A percentile compares a stretch with the other conserved stretches of the same genome.
phyloP scores from a whole-genome alignment of 2,113 vertebrate genomes.

The Gadus chalcogrammus region DNA sequence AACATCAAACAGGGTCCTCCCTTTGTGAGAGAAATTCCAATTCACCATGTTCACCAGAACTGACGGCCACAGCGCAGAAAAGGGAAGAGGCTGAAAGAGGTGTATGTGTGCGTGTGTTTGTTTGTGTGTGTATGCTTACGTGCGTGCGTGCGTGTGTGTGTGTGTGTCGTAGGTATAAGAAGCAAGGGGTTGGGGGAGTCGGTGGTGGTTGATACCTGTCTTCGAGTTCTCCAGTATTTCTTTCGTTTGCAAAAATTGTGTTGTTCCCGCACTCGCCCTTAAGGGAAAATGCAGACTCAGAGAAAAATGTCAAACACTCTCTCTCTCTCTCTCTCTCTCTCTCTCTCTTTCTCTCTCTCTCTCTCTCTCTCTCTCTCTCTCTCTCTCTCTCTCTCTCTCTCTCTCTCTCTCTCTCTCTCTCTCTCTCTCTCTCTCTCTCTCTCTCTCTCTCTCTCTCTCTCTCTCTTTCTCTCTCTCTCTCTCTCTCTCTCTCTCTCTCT shows the following conservation, averaged over 20 bases:
- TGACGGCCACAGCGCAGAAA: not conserved
- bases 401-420: not conserved
- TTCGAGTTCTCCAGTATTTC: slow-evolving; percentile 9
- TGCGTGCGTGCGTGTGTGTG: not conserved
- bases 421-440: not conserved
- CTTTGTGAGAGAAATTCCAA: not conserved
- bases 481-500: not conserved
- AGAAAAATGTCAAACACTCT: slow-evolving; percentile 10
- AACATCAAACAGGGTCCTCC: not conserved
- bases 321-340: not conserved
- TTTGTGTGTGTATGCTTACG: not conserved
- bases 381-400: not conserved
- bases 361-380: not conserved
- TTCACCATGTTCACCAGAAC: not conserved
- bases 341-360: not conserved
- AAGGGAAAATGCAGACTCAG: slow-evolving; percentile 31
- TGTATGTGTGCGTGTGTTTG: not conserved
- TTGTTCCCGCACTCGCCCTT: slow-evolving; percentile 26
- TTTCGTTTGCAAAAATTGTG: slow-evolving; percentile 14
- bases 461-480: not conserved
- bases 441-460: not conserved
- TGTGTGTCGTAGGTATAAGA: not conserved
- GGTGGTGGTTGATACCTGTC: slow-evolving; percentile 6
- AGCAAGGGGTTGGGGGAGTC: not conserved
- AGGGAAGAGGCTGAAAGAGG: not conserved